Conservation (phyloP, 2,113 vertebrate genomes). For the Papio anubis region DNA sequence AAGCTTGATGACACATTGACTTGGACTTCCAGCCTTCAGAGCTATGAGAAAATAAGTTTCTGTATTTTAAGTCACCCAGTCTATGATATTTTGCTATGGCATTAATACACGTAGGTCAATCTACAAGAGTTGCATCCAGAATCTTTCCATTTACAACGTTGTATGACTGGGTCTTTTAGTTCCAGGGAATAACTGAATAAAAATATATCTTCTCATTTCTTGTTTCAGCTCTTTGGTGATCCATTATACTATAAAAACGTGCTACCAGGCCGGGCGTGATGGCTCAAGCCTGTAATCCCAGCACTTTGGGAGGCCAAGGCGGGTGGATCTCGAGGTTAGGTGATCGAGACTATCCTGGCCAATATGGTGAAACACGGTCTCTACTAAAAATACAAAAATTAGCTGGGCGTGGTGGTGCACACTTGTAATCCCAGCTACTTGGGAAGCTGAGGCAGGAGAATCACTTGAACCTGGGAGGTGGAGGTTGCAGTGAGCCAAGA, state of each 20-base stretch:
- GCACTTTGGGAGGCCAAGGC: no score
- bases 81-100: neutral
- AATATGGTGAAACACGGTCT: no score
- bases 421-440: no score
- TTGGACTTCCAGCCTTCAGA: neutral
- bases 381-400: no score
- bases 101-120: neutral
- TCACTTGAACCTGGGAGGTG: no score
- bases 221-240: neutral
- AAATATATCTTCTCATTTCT: neutral
- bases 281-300: no score
- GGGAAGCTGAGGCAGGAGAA: no score
- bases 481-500: no score
- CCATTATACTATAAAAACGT: no score
- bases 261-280: neutral
- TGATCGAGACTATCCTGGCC: no score
- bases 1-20: neutral
- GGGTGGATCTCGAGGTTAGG: no score
- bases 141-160: neutral
- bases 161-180: neutral
- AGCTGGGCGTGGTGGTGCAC: no score
- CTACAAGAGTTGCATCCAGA: neutral
- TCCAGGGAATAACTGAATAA: neutral
- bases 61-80: neutral
- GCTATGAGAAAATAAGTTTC: neutral